Evolutionary conservation across 2,113 vertebrate genomes (phyloP).

Genomic region (Indicator indicator): DNA sequence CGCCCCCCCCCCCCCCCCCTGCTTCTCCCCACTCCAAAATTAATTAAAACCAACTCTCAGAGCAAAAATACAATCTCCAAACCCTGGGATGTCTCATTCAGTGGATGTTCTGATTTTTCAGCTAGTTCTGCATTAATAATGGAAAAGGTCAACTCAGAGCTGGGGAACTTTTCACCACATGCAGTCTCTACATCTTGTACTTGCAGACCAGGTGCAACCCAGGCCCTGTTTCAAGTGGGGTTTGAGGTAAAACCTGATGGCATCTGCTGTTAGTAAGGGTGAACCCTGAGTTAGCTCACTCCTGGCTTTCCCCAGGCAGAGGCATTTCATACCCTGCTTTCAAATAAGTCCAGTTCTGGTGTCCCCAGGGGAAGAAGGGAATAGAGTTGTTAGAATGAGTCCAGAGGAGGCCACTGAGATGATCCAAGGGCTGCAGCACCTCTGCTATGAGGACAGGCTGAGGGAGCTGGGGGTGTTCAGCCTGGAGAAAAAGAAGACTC

Average conservation of each 20-base stretch:
- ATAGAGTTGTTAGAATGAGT: too few species aligned
- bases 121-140: background rate
- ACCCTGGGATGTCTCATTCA: background rate
- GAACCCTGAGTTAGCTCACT: background rate
- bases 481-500: too few species aligned
- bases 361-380: too few species aligned
- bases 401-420: too few species aligned
- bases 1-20: too few species aligned
- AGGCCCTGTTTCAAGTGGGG: background rate
- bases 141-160: background rate
- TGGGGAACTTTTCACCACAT: background rate
- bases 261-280: background rate
- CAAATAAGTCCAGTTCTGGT: rapidly evolving
- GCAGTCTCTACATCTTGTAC: background rate
- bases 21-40: background rate
- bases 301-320: background rate
- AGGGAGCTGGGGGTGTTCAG: too few species aligned
- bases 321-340: background rate
- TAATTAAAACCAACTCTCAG: background rate
- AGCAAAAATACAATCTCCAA: background rate
- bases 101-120: background rate
- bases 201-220: background rate
- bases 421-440: too few species aligned
- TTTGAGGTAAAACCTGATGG: background rate
- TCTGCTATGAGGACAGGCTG: too few species aligned